A percentile compares a stretch with the other conserved stretches of the same genome.
Evolutionary conservation across 2,113 vertebrate genomes (phyloP).

Genomic region (Felis catus): F.catus_Fca126_mat1.0 CM031423.1:67428001-67428500

Average conservation of each 20-base stretch:
- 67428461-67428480: neutral
- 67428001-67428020: conserved; percentile 31
- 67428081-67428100: conserved; percentile 54
- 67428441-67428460: neutral
- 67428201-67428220: neutral
- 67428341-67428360: neutral
- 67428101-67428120: neutral
- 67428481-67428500: neutral
- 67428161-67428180: neutral
- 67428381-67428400: neutral
- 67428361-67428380: neutral
- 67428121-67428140: neutral
- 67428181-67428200: neutral
- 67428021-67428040: neutral
- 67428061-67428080: neutral
- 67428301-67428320: neutral
- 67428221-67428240: neutral
- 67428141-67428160: conserved; percentile 27
- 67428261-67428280: neutral
- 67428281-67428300: neutral
- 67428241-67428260: neutral
- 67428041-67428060: neutral
- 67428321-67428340: neutral
- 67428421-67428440: neutral
- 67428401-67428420: neutral